Evolutionary conservation across 2,113 vertebrate species (phyloP).

Genomic region (Amphiprion ocellaris): DNA sequence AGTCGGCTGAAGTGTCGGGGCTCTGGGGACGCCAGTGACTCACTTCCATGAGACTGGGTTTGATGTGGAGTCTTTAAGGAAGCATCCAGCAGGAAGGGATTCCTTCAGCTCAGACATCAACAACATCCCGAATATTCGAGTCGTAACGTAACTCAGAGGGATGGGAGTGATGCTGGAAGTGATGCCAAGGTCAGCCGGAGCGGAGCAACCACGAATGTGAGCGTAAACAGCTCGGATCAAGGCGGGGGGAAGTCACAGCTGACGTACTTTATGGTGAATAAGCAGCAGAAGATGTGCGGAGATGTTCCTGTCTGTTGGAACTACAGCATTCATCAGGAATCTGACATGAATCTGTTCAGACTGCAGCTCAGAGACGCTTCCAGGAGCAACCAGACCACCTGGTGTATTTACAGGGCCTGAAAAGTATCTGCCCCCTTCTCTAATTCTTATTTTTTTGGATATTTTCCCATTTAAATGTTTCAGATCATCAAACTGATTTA

Average conservation of each 20-base stretch:
- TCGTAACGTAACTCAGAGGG: conserved; percentile 62
- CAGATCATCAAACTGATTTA: too few relatives aligned
- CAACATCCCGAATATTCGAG: conserved; percentile 77
- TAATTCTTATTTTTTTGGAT: too few relatives aligned
- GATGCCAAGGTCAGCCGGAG: conserved; percentile 80
- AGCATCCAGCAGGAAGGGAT: conserved; percentile 86
- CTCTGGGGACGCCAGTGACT: conserved; percentile 79
- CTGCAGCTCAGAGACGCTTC: too few relatives aligned
- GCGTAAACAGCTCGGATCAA: conserved; percentile 80
- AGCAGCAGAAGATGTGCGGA: conserved; percentile 50
- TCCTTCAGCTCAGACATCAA: conserved; percentile 84
- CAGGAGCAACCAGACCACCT: too few relatives aligned
- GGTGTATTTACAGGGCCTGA: too few relatives aligned
- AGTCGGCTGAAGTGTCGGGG: conserved; percentile 72
- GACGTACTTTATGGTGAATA: conserved; percentile 64
- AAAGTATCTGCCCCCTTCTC: too few relatives aligned
- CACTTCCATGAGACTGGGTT: conserved; percentile 84
- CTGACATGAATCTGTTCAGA: background rate
- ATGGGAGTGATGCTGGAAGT: conserved; percentile 77
- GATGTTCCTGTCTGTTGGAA: conserved; percentile 51
- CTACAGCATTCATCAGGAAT: conserved; percentile 43
- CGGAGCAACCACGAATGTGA: conserved; percentile 36
- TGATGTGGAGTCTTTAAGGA: conserved; percentile 86
- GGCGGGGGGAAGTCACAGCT: conserved; percentile 74
- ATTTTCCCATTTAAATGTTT: too few relatives aligned